phyloP scores from a whole-genome alignment of 2,113 vertebrate genomes.

The Amphilophus citrinellus region DNA sequence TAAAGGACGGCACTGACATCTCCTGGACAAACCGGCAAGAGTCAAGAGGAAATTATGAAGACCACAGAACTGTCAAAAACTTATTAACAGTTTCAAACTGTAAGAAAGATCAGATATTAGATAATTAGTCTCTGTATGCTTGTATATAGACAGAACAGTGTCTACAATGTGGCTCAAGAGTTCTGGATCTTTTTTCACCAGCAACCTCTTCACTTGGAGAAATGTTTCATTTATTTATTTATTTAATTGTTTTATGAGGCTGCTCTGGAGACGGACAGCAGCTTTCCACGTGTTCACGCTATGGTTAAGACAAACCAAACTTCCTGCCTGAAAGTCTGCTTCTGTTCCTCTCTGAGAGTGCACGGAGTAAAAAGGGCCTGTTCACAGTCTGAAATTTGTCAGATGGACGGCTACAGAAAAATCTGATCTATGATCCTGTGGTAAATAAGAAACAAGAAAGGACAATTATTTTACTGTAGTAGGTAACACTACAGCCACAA shows the following conservation, averaged over 20 bases:
- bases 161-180: no score
- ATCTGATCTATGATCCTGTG: background rate
- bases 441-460: background rate
- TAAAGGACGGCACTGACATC: conserved; percentile 47
- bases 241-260: no score
- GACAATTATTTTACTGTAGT: background rate
- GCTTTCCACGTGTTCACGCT: no score
- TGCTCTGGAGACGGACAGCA: no score
- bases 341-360: accelerated
- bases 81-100: background rate
- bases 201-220: no score
- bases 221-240: no score
- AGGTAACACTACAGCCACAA: background rate
- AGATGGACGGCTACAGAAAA: background rate
- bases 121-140: background rate
- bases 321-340: background rate
- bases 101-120: background rate
- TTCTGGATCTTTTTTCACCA: no score
- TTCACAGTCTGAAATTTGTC: background rate
- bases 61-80: background rate
- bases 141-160: no score
- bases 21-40: conserved; percentile 46
- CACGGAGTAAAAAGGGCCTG: background rate
- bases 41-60: background rate
- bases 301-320: no score